Conservation (phyloP, 2,888 invertebrate species). For the Spilosoma lubricipeda region DNA sequence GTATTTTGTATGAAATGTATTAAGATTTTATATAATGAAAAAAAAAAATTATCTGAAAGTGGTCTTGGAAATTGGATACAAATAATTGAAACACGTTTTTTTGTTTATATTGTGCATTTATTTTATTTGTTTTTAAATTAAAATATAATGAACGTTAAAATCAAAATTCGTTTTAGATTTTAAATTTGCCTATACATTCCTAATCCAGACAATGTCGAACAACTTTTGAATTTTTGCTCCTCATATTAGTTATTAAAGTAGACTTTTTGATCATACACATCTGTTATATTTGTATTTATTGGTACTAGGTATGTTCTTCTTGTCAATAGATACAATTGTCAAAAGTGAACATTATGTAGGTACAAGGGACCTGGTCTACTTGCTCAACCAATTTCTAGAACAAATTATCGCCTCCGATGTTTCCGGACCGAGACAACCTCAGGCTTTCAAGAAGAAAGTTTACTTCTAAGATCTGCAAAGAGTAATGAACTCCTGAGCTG, state of each 20-base stretch:
- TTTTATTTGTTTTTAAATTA: conserved; percentile 52
- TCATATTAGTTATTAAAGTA: background rate
- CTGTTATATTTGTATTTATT: no score
- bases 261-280: background rate
- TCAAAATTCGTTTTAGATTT: conserved; percentile 10
- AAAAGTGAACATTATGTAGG: no score
- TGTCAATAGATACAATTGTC: no score
- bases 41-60: conserved; percentile 1
- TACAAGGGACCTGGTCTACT: no score
- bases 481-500: no score
- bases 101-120: conserved; percentile 46
- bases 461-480: no score
- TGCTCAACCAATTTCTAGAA: no score
- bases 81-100: conserved; percentile 34
- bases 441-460: no score
- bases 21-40: background rate
- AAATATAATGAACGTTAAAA: conserved; percentile 52
- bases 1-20: background rate
- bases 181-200: background rate
- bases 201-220: background rate
- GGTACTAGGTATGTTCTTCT: no score
- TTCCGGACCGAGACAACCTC: no score
- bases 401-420: no score
- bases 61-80: conserved; percentile 22
- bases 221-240: background rate